Conservation (phyloP, 2,797 vertebrate species). For the Falco concolor region DNA sequence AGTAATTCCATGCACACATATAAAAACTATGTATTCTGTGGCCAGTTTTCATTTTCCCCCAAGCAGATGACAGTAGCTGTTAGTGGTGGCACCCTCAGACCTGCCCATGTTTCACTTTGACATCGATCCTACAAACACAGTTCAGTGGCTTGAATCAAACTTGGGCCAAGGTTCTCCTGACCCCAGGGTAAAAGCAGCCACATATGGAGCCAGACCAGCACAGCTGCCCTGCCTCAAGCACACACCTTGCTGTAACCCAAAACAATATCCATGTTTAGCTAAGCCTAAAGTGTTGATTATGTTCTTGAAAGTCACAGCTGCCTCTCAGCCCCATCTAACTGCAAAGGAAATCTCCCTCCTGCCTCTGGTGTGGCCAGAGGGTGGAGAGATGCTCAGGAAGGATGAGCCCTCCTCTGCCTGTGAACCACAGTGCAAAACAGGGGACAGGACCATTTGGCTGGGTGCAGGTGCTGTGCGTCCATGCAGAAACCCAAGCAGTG, state of each 20-base stretch:
- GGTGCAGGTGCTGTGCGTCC: rapidly evolving
- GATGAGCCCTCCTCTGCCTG: not conserved
- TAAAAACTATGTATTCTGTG: not conserved
- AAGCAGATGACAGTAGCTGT: not conserved
- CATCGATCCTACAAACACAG: not conserved
- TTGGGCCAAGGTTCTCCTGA: not conserved
- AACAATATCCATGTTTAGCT: not conserved
- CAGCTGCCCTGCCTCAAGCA: not conserved
- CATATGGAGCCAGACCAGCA: not conserved
- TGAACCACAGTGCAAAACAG: not conserved
- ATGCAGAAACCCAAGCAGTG: not conserved
- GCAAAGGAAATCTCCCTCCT: not conserved
- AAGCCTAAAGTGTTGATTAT: not conserved
- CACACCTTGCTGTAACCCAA: not conserved
- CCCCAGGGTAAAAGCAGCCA: not conserved
- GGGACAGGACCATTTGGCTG: not conserved
- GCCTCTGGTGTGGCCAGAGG: not conserved
- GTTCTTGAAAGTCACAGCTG: constrained; percentile 18
- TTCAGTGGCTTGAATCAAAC: not conserved
- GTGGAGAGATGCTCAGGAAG: not conserved
- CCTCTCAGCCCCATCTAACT: not conserved
- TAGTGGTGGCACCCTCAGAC: not conserved
- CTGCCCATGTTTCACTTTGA: not conserved
- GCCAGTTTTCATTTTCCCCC: not conserved
- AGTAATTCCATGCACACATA: not conserved